These are phyloP conservation scores for Salticus scenicus DNA, from an alignment of 2,888 invertebrate genomes.

Conservation along the genomic window DNA sequence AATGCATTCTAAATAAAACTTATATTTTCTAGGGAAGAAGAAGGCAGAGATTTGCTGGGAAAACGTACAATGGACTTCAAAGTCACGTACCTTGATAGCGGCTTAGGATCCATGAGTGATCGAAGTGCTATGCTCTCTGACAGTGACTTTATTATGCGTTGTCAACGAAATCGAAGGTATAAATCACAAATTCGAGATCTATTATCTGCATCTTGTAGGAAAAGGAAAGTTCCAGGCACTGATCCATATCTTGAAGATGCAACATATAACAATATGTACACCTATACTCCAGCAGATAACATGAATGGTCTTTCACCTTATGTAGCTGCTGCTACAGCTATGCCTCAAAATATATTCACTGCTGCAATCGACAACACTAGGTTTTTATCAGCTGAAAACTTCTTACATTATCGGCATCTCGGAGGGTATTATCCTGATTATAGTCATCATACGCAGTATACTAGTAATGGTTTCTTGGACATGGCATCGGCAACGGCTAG, in stretches of 20 bases:
- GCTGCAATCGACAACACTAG: slow-evolving; percentile 77
- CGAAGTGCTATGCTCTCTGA: slow-evolving; percentile 70
- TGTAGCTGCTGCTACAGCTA: slow-evolving; percentile 76
- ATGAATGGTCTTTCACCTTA: slow-evolving; percentile 79
- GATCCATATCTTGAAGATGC: slow-evolving; percentile 70
- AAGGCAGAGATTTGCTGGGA: slow-evolving; percentile 96
- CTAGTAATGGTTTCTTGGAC: slow-evolving; percentile 86
- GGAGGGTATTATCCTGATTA: slow-evolving; percentile 68
- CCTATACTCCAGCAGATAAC: slow-evolving; percentile 80
- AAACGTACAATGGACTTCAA: slow-evolving; percentile 99
- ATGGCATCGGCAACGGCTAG: slow-evolving; percentile 80
- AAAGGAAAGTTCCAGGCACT: slow-evolving; percentile 80
- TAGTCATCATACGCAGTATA: slow-evolving; percentile 74
- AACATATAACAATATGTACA: slow-evolving; percentile 70
- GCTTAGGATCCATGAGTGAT: slow-evolving; percentile 88
- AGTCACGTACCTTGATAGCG: slow-evolving; percentile 96
- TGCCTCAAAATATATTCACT: slow-evolving; percentile 71
- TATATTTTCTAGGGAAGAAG: slow-evolving; percentile 85
- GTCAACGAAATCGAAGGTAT: slow-evolving; percentile 89
- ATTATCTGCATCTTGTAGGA: slow-evolving; percentile 89
- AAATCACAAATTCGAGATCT: slow-evolving; percentile 95
- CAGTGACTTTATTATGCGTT: slow-evolving; percentile 71
- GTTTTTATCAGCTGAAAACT: slow-evolving; percentile 87
- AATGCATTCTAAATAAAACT: too few relatives aligned
- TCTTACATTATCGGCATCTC: slow-evolving; percentile 83